Evolutionary conservation across 2,113 vertebrate genomes (phyloP).

Genomic region (Glaucidium brasilianum): DNA sequence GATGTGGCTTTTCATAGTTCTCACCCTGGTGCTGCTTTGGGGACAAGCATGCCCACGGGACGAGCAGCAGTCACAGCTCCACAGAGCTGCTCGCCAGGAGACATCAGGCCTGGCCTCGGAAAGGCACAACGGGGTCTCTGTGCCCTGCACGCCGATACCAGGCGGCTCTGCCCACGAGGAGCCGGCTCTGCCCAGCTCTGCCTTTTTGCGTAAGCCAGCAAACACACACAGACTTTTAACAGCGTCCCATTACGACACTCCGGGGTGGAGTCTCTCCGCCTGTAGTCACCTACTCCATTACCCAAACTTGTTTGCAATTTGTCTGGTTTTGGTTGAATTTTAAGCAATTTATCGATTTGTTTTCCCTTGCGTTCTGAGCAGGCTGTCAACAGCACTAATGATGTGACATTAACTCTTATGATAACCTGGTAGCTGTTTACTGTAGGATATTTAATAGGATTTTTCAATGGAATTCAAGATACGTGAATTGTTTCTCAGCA

Average conservation of each 20-base stretch:
- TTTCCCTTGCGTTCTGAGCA: background rate
- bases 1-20: background rate
- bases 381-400: background rate
- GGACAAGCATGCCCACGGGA: background rate
- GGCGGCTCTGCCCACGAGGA: background rate
- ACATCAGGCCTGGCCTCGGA: background rate
- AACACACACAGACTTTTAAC: background rate
- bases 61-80: background rate
- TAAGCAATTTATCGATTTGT: background rate
- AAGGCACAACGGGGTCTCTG: fast-evolving
- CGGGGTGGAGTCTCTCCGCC: background rate
- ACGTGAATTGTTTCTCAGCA: background rate
- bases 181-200: background rate
- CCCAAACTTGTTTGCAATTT: background rate
- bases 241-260: background rate
- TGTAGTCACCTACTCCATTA: background rate
- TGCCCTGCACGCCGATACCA: fast-evolving
- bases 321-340: background rate
- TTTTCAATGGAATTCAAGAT: background rate
- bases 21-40: background rate
- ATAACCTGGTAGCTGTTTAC: background rate
- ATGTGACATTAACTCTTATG: background rate
- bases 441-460: background rate
- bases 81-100: background rate
- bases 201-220: background rate